Conservation (phyloP, 1,140 invertebrate species). For the Hycleus cichorii region DNA sequence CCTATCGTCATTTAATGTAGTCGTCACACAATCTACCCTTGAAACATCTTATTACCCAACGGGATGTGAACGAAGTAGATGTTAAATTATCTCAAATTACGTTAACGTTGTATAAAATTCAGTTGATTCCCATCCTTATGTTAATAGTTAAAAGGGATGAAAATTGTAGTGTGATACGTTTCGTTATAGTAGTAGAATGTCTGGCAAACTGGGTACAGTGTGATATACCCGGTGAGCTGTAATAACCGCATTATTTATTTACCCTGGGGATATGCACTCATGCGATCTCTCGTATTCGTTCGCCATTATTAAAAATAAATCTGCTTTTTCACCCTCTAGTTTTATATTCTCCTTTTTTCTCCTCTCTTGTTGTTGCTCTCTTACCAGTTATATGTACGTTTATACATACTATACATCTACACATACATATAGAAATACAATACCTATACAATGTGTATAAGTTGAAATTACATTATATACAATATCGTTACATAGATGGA, state of each 20-base stretch:
- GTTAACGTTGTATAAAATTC: background rate
- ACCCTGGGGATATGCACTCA: constrained; percentile 34
- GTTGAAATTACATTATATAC: too few species aligned
- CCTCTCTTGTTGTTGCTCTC: background rate
- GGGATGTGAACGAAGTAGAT: constrained; percentile 27
- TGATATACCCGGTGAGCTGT: constrained; percentile 33
- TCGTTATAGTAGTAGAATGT: too few species aligned
- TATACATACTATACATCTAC: too few species aligned
- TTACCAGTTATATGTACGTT: too few species aligned
- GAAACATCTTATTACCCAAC: constrained; percentile 31
- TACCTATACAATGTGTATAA: too few species aligned
- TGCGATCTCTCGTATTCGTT: constrained; percentile 31
- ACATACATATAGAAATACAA: too few species aligned
- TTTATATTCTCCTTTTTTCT: background rate
- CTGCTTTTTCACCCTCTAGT: constrained; percentile 23
- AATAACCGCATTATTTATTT: constrained; percentile 42
- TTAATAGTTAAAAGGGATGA: background rate
- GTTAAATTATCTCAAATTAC: constrained; percentile 39
- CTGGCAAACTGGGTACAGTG: background rate
- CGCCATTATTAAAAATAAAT: constrained; percentile 43
- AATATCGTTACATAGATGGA: too few species aligned
- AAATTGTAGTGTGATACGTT: too few species aligned
- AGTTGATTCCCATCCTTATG: background rate
- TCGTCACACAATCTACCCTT: constrained; percentile 25
- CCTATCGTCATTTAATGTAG: constrained; percentile 8